Evolutionary conservation across 2,888 invertebrate genomes (phyloP), one percentile per base, ranked within the genome.

Genomic region (Polia nebulosa): DNA sequence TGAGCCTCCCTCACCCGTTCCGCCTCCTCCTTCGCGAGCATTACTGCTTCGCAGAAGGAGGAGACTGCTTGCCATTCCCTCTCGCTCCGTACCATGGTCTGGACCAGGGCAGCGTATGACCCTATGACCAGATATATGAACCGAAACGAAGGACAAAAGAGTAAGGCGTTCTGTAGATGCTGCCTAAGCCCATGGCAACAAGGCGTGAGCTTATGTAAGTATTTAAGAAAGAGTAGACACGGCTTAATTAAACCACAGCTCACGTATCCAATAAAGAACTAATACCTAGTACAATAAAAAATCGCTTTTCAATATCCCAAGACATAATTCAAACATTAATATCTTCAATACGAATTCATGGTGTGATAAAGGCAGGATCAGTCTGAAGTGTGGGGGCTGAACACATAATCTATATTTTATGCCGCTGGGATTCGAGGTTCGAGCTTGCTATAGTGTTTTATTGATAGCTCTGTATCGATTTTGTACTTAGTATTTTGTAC

Each of bases 291-390:
- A 39, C 32, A 53, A 62, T 73, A 71, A 82, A 75, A 70, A 74
- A 79, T 58, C 20, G 65, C 39, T 76, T 83, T 84, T 83, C 83
- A 76, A 84, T 83, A 83, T 59, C 73, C 67, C 55, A 34, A 69
- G 55, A 76, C 72, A 84, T 81, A 76, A 71, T 72, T 77, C 66
- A 63, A 51, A 78, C 80, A 85, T 89, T 87, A 88, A 86, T 85
- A 80, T 80, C 78, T 76, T 68, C 80, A 88, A 90, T 90, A 87
- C 73, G 83, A 85, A 90, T 90, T 90, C 88, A 90, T 88, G 85
- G 79, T 72, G 86, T 83, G 83, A 88, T 91, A 89, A 90, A 89
- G 79, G 79, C 69, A 64, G 81, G 87, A 87, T 87, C 86, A 87
- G 73, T 49, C 47, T 74, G 75, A 81, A 82, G 69, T 61, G 57